Evolutionary conservation across 64 coral and sea anemone genomes (phyloP), one percentile per base, ranked within the genome.

Genomic region (Pocillopora verrucosa): DNA sequence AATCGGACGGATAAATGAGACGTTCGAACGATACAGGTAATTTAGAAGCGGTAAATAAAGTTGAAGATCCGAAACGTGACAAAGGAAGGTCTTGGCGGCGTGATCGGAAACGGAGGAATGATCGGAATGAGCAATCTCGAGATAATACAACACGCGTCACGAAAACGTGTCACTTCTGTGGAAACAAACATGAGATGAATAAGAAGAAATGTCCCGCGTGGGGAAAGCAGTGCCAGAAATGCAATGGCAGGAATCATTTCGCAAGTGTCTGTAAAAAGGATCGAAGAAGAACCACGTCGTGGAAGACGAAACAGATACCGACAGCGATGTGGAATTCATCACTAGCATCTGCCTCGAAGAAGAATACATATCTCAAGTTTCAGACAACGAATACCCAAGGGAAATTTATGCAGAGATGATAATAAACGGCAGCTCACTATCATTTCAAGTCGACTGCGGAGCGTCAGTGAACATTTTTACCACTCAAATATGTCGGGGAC

Each of bases 361-460:
- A 9, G 59, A 6, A 60, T 9, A 60, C 59, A 60, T 60, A 60
- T 60, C 7, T 60, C 14, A 15, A 4, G 51, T 58, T 57, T 74
- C 86, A n/a, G 64, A 72, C 58, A 75, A 72, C 4, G 75, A 16
- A n/a, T 13, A 13, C 38, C 86, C 72, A 19, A 79, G 70, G 57
- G 88, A 89, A 37, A 89, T 89, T 14, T 80, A 89, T 26, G 30
- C 88, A 9, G 76, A 79, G 51, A 89, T 89, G 88, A 10, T 77
- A 57, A 65, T 89, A 35, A 59, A 77, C 41, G 74, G 45, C 87
- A 89, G 67, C 30, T 64, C 19, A n/a, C n/a, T n/a, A n/a, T n/a
- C n/a, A n/a, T n/a, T n/a, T n/a, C n/a, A n/a, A n/a, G n/a, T n/a
- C n/a, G 87, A 89, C 64, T 89, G 87, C 61, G 87, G 87, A 60